Conservation (phyloP, 1,140 invertebrate genomes). For the Apis laboriosa region DNA sequence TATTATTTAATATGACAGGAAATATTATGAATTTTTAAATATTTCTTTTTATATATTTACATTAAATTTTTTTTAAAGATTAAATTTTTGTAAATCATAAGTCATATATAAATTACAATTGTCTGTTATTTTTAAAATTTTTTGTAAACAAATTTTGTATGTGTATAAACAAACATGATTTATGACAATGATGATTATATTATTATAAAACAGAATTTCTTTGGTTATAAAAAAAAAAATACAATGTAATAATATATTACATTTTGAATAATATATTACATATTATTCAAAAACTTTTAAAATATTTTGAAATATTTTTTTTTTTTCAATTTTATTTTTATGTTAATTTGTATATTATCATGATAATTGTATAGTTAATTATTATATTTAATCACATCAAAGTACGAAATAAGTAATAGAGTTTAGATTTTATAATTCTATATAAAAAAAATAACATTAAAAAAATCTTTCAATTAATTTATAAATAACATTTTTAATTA, state of each 20-base stretch:
- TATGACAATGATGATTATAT: not conserved
- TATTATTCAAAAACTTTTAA: too few species aligned
- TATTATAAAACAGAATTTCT: not conserved
- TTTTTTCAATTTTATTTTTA: slow-evolving; percentile 14
- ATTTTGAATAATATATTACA: too few species aligned
- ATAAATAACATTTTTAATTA: not conserved
- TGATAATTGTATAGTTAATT: not conserved
- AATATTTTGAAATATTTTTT: not conserved
- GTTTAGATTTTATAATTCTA: not conserved
- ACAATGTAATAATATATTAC: too few species aligned
- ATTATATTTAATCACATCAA: not conserved
- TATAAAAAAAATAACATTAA: not conserved
- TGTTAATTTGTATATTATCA: not conserved
- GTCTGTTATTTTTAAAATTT: not conserved
- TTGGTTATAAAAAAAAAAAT: not conserved
- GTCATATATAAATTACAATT: not conserved
- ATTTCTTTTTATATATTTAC: slow-evolving; percentile 9
- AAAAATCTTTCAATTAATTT: not conserved
- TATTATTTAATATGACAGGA: slow-evolving; percentile 46
- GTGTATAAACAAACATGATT: not conserved
- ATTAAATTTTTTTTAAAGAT: not conserved
- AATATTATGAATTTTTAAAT: slow-evolving; percentile 28
- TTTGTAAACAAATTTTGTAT: slow-evolving; percentile 10
- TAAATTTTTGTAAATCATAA: slow-evolving; percentile 4
- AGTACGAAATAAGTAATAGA: not conserved